phyloP scores from a whole-genome alignment of 64 coral and sea anemone species.

The Pachyseris speciosa region DNA sequence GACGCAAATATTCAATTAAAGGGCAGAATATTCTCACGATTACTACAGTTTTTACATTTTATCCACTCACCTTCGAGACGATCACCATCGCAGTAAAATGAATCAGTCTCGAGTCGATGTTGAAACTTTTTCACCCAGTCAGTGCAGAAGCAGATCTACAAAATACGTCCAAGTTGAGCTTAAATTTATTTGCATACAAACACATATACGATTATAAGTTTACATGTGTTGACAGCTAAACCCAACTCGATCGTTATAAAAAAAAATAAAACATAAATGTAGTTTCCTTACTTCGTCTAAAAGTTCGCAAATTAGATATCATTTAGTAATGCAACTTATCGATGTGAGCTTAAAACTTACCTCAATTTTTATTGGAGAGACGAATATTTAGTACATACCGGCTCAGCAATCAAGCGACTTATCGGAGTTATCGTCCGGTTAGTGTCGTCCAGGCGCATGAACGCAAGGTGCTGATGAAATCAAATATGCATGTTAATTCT shows the following conservation, averaged over 20 bases:
- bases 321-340: background rate
- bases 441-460: background rate
- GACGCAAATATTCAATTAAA: background rate
- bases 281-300: background rate
- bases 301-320: background rate
- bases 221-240: background rate
- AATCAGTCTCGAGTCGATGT: background rate
- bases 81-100: constrained; percentile 41
- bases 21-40: background rate
- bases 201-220: background rate
- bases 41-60: background rate
- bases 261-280: background rate
- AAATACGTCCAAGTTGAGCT: background rate
- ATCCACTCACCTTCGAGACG: constrained; percentile 53
- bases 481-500: background rate
- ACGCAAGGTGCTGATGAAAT: background rate
- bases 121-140: background rate
- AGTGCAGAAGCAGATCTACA: background rate
- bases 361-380: background rate
- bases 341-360: background rate
- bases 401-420: background rate
- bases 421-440: background rate
- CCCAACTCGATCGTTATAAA: background rate
- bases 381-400: constrained; percentile 6
- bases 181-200: background rate